Evolutionary conservation across 1,140 invertebrate species (phyloP), one percentile per base, ranked within the genome.

Genomic region (Drosophila pandora): DNA sequence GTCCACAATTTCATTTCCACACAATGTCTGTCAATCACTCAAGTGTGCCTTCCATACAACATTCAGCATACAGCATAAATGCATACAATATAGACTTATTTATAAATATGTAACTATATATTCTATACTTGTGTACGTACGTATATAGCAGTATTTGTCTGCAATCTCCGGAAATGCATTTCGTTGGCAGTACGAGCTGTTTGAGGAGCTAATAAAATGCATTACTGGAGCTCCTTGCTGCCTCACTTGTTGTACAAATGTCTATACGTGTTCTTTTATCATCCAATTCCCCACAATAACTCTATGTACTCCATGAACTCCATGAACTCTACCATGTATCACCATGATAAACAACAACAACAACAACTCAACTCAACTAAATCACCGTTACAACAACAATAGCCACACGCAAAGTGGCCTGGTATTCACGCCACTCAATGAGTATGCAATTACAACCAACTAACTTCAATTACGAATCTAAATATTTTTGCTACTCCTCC

Each of bases 401-500:
- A 85, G 83, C 83, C 83, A 89, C 76, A 80, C 80, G 74, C 85
- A 83, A 70, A 91, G 90, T 83, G 90, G 90, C 88, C 74, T 91
- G 87, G 90, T 91, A 76, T 84, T 91, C 69, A 85, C 90, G 69
- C 90, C 90, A 80, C 90, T 91, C 80, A 91, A 91, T 90, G 87
- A 91, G 90, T 91, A 91, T 85, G 90, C 83, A 83, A 88, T 76
- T 88, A 59, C 61, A 80, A 68, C 68, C 75, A 79, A 80, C 67
- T 84, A 78, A 61, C 68, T 68, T 58, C 68, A 68, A 69, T 45
- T 59, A 75, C 58, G 58, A 58, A 57, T 65, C 53, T 58, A 78
- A 74, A 74, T 60, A 69, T 69, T 68, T 75, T 60, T 69, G 58
- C 62, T 61, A 50, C 43, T 49, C 17, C 53, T 49, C 45, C 45